These are phyloP conservation scores for Drosophila kokeensis DNA, from an alignment of 2,888 invertebrate genomes.

Conservation along the genomic window DNA sequence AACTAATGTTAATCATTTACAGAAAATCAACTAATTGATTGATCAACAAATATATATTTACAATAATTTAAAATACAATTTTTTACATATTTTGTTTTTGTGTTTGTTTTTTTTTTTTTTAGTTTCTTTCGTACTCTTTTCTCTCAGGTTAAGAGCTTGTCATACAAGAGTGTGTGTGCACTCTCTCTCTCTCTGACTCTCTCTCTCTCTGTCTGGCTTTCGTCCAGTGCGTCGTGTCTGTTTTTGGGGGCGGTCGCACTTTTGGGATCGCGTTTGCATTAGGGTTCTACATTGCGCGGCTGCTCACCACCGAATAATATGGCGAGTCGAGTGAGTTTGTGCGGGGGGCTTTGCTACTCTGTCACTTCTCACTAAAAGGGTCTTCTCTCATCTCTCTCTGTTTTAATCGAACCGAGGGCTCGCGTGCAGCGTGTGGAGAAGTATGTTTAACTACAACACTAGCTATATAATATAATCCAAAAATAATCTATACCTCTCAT, in stretches of 20 bases:
- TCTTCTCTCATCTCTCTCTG: conserved; percentile 57
- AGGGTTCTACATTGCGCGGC: conserved; percentile 39
- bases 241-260: conserved; percentile 40
- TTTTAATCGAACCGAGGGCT: conserved; percentile 72
- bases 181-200: conserved; percentile 7
- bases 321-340: conserved; percentile 60
- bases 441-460: conserved; percentile 74
- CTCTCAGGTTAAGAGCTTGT: conserved; percentile 70
- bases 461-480: conserved; percentile 53
- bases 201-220: conserved; percentile 19
- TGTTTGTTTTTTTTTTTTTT: conserved; percentile 55
- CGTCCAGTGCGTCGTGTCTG: conserved; percentile 49
- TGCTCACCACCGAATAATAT: conserved; percentile 32
- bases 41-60: conserved; percentile 45
- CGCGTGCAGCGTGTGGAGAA: conserved; percentile 80
- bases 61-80: conserved; percentile 46
- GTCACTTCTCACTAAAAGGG: conserved; percentile 39
- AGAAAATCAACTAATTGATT: conserved; percentile 48
- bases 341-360: conserved; percentile 47
- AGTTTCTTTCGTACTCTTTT: conserved; percentile 77
- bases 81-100: conserved; percentile 41
- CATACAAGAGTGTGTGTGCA: conserved; percentile 44
- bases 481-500: conserved; percentile 39
- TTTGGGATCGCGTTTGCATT: conserved; percentile 32
- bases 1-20: conserved; percentile 63